These are phyloP conservation scores for Pteromalus puparum DNA, from an alignment of 1,140 invertebrate genomes.

Conservation along the genomic window DNA sequence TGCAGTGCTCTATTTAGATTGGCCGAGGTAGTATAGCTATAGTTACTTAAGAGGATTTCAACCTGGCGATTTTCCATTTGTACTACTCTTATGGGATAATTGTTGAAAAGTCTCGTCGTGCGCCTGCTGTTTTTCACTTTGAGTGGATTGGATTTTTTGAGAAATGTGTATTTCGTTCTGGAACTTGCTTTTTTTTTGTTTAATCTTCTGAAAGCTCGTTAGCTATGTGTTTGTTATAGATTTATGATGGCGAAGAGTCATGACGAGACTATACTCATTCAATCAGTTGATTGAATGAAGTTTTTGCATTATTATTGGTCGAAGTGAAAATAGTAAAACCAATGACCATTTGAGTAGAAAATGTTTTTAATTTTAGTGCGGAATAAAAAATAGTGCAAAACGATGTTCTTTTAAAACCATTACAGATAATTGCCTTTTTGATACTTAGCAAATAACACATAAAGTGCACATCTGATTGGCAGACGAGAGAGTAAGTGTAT, in stretches of 20 bases:
- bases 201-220: no score
- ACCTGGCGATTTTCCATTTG: background rate
- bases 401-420: background rate
- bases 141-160: background rate
- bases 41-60: conserved; percentile 6
- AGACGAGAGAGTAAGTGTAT: background rate
- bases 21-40: background rate
- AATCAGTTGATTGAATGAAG: no score
- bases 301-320: no score
- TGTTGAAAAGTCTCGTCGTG: background rate
- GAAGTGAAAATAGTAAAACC: no score
- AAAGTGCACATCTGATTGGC: no score
- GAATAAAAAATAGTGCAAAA: no score
- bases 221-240: no score
- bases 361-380: no score
- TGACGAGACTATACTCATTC: no score
- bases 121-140: background rate
- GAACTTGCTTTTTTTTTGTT: background rate
- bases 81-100: background rate
- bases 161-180: background rate
- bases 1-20: background rate
- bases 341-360: no score
- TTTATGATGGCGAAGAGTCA: no score
- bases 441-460: background rate
- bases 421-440: background rate